A percentile compares a stretch with the other conserved stretches of the same genome.
phyloP scores from a whole-genome alignment of 2,113 vertebrate species.

The Mormyrus iriodes region DNA sequence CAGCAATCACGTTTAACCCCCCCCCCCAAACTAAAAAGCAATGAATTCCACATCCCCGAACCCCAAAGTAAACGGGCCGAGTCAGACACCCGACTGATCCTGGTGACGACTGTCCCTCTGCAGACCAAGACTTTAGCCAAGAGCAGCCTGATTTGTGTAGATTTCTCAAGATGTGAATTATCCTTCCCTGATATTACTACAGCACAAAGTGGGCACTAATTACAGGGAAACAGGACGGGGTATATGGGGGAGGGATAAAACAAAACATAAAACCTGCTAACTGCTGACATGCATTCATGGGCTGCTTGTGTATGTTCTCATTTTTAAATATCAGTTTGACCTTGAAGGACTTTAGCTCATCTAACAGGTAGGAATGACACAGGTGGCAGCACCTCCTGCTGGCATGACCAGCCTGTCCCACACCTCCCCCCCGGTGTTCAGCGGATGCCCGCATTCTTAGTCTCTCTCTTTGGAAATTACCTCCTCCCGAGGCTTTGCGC shows the following conservation, averaged over 20 bases:
- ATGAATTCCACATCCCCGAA: too few species aligned
- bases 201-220: conserved; percentile 74
- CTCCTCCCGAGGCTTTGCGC: conserved; percentile 94
- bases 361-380: conserved; percentile 69
- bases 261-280: conserved; percentile 61
- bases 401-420: conserved; percentile 54
- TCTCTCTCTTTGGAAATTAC: conserved; percentile 78
- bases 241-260: conserved; percentile 60
- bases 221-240: conserved; percentile 70
- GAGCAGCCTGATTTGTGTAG: conserved; percentile 27
- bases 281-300: conserved; percentile 88
- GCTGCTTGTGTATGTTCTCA: conserved; percentile 64
- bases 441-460: conserved; percentile 54
- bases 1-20: too few species aligned
- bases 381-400: conserved; percentile 56
- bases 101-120: background rate
- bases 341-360: conserved; percentile 52
- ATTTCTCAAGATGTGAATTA: conserved; percentile 20
- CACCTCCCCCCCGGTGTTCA: conserved; percentile 40
- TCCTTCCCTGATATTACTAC: conserved; percentile 39
- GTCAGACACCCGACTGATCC: background rate
- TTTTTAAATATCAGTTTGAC: conserved; percentile 50
- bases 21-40: too few species aligned
- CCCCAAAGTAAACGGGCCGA: background rate
- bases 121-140: background rate